These are phyloP conservation scores for Agonopterix subpropinquella DNA, from an alignment of 2,888 invertebrate species.

Conservation along the genomic window DNA sequence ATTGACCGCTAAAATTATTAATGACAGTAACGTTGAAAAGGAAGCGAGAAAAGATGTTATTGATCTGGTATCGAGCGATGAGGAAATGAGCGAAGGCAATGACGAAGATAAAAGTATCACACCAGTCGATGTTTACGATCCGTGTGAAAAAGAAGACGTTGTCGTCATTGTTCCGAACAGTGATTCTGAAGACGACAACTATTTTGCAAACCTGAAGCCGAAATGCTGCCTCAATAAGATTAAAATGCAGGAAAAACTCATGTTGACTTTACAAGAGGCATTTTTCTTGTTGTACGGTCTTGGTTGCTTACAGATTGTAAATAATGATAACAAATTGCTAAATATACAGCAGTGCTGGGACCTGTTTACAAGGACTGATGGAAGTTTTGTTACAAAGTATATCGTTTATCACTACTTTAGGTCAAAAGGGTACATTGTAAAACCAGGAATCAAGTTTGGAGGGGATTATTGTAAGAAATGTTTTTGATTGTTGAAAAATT, in stretches of 20 bases:
- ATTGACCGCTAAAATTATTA: slow-evolving; percentile 39
- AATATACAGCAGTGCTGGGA: slow-evolving; percentile 73
- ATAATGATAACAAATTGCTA: slow-evolving; percentile 66
- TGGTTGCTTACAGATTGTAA: slow-evolving; percentile 78
- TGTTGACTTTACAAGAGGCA: slow-evolving; percentile 85
- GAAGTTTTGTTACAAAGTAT: slow-evolving; percentile 80
- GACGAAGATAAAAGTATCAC: slow-evolving; percentile 20
- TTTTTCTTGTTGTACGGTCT: slow-evolving; percentile 82
- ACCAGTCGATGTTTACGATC: slow-evolving; percentile 11
- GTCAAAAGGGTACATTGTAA: slow-evolving; percentile 93
- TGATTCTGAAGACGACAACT: slow-evolving; percentile 79
- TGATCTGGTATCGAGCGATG: slow-evolving; percentile 66
- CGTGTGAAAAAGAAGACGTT: slow-evolving; percentile 41
- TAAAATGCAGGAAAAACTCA: slow-evolving; percentile 77
- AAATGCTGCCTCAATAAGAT: slow-evolving; percentile 76
- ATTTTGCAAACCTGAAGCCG: slow-evolving; percentile 76
- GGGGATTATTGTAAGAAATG: slow-evolving; percentile 86
- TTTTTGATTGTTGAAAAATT: background rate
- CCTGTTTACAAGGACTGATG: slow-evolving; percentile 73
- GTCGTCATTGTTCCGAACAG: slow-evolving; percentile 79
- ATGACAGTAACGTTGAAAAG: slow-evolving; percentile 28
- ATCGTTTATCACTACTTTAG: slow-evolving; percentile 90
- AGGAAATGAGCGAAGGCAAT: slow-evolving; percentile 30
- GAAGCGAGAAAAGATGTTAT: slow-evolving; percentile 49
- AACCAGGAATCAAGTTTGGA: slow-evolving; percentile 92